These are phyloP conservation scores for Felis chaus DNA, from an alignment of 2,113 vertebrate species.

Conservation along the genomic window DNA sequence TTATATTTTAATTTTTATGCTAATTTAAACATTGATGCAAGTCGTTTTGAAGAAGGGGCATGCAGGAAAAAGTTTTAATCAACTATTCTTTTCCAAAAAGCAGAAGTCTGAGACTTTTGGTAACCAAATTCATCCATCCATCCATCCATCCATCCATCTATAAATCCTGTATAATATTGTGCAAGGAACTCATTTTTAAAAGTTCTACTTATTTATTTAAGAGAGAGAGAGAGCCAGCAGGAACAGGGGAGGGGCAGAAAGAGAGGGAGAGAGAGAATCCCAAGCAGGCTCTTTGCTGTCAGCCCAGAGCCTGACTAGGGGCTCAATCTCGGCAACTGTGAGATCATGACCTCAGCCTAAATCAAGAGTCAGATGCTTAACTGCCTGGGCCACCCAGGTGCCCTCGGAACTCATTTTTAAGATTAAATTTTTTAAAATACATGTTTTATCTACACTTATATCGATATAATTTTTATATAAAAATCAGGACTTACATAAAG, in stretches of 20 bases:
- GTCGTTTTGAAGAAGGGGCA: not conserved
- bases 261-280: too few relatives aligned
- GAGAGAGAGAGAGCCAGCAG: too few relatives aligned
- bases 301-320: too few relatives aligned
- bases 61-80: not conserved
- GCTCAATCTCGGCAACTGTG: too few relatives aligned
- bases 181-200: slow-evolving; percentile 3
- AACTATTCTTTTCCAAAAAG: slow-evolving; percentile 20
- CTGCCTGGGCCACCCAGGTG: too few relatives aligned
- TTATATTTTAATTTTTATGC: slow-evolving; percentile 37
- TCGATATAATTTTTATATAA: not conserved
- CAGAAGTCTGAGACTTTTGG: slow-evolving; percentile 16
- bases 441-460: not conserved
- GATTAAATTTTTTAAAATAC: not conserved
- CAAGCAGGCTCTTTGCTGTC: too few relatives aligned
- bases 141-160: not conserved
- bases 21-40: not conserved
- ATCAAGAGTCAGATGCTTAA: too few relatives aligned
- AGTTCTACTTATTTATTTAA: too few relatives aligned
- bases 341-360: too few relatives aligned
- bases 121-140: not conserved
- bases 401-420: slow-evolving; percentile 25
- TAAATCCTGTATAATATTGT: not conserved
- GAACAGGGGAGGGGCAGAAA: too few relatives aligned
- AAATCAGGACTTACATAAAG: not conserved